phyloP scores from a whole-genome alignment of 53 echinoderm and acorn worm species.

The Temnopleurus reevesii region DNA sequence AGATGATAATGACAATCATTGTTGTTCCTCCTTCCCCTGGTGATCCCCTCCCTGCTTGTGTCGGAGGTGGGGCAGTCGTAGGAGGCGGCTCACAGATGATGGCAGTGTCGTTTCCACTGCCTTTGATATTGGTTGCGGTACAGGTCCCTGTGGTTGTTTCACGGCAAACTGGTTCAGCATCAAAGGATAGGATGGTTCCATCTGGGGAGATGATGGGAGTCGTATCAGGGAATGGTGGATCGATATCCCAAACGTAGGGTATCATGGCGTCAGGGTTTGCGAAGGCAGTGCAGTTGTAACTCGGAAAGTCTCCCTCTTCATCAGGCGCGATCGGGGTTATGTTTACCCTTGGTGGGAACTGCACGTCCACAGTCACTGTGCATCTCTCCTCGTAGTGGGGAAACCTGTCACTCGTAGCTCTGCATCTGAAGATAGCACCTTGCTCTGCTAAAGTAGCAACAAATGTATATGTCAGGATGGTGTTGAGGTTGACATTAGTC shows the following conservation, averaged over 20 bases:
- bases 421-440: slow-evolving; percentile 32
- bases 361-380: slow-evolving; percentile 27
- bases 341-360: slow-evolving; percentile 50
- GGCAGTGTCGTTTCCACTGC: slow-evolving; percentile 39
- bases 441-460: slow-evolving; percentile 7
- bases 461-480: slow-evolving; percentile 27
- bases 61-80: neutral
- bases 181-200: slow-evolving; percentile 19
- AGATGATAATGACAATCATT: neutral
- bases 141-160: slow-evolving; percentile 40
- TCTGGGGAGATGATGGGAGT: neutral
- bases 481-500: neutral
- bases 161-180: neutral
- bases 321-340: slow-evolving; percentile 24
- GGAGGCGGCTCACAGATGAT: slow-evolving; percentile 51
- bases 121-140: slow-evolving; percentile 32
- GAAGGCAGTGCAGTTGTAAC: slow-evolving; percentile 46
- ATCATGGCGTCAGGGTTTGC: neutral
- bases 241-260: slow-evolving; percentile 11
- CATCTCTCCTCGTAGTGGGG: neutral
- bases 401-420: slow-evolving; percentile 15
- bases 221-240: slow-evolving; percentile 20
- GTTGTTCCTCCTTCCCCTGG: neutral
- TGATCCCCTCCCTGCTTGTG: neutral
- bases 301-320: slow-evolving; percentile 10